Base-by-base conservation (phyloP, 2,113 vertebrate genomes). In the Brachyhypopomus gauderio region DNA sequence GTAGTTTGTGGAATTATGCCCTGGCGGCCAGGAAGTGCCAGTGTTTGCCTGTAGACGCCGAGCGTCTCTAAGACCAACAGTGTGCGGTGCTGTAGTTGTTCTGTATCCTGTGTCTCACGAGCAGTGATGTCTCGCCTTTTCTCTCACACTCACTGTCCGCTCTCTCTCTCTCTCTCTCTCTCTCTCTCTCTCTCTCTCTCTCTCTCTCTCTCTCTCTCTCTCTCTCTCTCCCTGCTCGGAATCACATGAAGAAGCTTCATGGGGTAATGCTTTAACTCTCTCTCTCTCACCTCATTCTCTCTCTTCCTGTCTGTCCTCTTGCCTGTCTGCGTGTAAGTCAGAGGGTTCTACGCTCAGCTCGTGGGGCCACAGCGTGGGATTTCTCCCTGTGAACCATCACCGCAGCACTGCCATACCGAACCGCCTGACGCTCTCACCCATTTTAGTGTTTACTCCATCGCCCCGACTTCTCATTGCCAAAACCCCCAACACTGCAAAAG, bases 241-340 rank as follows among this genome's bases (percentile, higher is more conserved):
- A 94, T 93, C 94, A 89, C 89, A 92, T 95, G 91, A 94, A 98
- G 97, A 94, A 98, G 96, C 96, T 94, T 98, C 94, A 96, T 95
- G 95, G 96, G 97, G 97, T 98, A 98, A 98, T 95, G 92, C 86
- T 89, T 94, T 91, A 92, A 88, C 92, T 93, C 88, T 86, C 88
- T 90, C 77, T 83, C 70, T 86, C 82, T 64, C 58, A 74, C 63
- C 41, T 78, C 73, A 79, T 52, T 66, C 64, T 81, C 62, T 77
- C 67, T 27, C 85, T 75, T 48, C 69, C 58, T 72, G 19, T 76
- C 75, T 60, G n/a, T 79, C 66, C 27, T 78, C 56, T 80, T 80
- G 76, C 73, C 76, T 91, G 86, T 88, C 66, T 85, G 36, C 81
- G 71, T 85, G 72, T 85, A 80, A 88, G 88, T 83, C 87, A 79